phyloP scores from a whole-genome alignment of 2,888 invertebrate genomes.

The Leptogaster cylindrica region DNA sequence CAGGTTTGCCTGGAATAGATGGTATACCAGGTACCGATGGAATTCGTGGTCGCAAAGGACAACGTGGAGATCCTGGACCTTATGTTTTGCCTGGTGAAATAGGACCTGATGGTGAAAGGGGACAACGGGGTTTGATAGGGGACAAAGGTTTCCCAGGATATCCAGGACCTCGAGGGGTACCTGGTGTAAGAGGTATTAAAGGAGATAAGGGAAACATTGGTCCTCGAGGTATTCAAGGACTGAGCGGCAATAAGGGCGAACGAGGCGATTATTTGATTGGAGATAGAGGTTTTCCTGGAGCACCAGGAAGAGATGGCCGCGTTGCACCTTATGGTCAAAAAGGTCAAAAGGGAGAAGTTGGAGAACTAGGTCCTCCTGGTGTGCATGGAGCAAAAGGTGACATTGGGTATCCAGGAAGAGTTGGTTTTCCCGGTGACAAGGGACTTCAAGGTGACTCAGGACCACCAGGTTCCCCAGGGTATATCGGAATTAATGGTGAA shows the following conservation, averaged over 20 bases:
- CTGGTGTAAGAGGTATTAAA: slow-evolving; percentile 66
- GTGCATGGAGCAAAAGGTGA: slow-evolving; percentile 61
- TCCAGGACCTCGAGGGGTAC: slow-evolving; percentile 62
- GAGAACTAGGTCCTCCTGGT: slow-evolving; percentile 55
- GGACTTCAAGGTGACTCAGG: slow-evolving; percentile 65
- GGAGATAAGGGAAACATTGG: slow-evolving; percentile 67
- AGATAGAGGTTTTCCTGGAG: slow-evolving; percentile 54
- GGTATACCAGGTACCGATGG: slow-evolving; percentile 62
- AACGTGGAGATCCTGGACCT: slow-evolving; percentile 60
- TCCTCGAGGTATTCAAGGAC: slow-evolving; percentile 65
- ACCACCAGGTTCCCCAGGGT: slow-evolving; percentile 66
- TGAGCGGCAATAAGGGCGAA: slow-evolving; percentile 64
- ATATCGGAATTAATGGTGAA: slow-evolving; percentile 65
- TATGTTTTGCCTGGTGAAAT: slow-evolving; percentile 59
- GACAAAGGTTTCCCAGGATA: slow-evolving; percentile 64
- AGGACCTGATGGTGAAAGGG: slow-evolving; percentile 60
- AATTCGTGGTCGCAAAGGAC: slow-evolving; percentile 60
- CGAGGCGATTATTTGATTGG: slow-evolving; percentile 62
- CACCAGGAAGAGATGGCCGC: slow-evolving; percentile 61
- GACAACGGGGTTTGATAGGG: slow-evolving; percentile 62
- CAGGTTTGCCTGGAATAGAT: slow-evolving; percentile 65
- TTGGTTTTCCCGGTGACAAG: slow-evolving; percentile 61
- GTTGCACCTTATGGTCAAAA: slow-evolving; percentile 57
- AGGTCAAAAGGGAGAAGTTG: slow-evolving; percentile 63
- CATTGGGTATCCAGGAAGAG: slow-evolving; percentile 62